Evolutionary conservation across 2,888 invertebrate species (phyloP), one percentile per base, ranked within the genome.

Genomic region (Strigamia crassipes): DNA sequence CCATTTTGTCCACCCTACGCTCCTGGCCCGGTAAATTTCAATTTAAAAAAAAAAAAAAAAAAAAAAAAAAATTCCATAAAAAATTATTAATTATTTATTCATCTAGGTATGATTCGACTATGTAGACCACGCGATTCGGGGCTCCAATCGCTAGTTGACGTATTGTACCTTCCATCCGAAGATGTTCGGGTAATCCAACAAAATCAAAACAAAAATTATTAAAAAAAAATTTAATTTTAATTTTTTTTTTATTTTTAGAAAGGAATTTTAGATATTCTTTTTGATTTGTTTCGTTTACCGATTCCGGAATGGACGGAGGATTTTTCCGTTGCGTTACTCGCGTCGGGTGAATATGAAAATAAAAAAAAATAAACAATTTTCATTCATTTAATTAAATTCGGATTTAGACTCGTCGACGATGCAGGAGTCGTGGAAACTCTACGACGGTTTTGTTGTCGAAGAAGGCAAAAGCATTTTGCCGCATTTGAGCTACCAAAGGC

Each of bases 401-500:
- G n/a, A 15, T 27, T 18, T 83, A 83, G 96, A 97, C 91, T 95
- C 96, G 3, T 93, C 94, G 31, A 88, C 89, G 77, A 88, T 89
- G 84, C 89, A 92, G 88, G 94, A 96, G 84, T 91, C 93, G 0
- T 98, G 97, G 96, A 91, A 94, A 85, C 89, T 98, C 34, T 93
- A 93, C 85, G 96, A 97, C 87, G 97, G 96, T 46, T 98, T 98
- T 87, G 94, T 98, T n/a, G 96, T 94, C 15, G 94, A 94, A 82
- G 98, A 98, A 89, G 97, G 96, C 78, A 92, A 92, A 83, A 91
- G 92, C 82, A 92, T 97, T 85, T 89, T 98, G 87, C 96, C 97
- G 83, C 94, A 95, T 87, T 90, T 96, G 83, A 93, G 95, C 80
- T 93, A 93, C 84, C 93, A 87, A 82, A 89, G 96, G 83, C 94